These are phyloP conservation scores for Megaustenia siamemsis DNA, from an alignment of 2,888 invertebrate species.

Conservation along the genomic window DNA sequence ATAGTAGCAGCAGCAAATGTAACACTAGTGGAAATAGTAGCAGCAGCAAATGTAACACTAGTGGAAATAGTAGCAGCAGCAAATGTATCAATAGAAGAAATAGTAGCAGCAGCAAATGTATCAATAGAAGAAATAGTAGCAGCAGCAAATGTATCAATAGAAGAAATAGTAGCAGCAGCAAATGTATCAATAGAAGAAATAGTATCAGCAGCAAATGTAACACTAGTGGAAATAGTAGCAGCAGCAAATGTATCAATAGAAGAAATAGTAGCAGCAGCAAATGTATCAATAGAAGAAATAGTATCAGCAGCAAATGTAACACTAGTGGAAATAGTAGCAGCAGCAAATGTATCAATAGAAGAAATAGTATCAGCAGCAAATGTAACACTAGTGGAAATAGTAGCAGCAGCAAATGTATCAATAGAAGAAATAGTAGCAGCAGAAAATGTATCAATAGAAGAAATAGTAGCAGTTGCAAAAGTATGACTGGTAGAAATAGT, in stretches of 20 bases:
- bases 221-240: neutral
- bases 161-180: too few relatives aligned
- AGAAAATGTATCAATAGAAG: neutral
- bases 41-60: too few relatives aligned
- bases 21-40: too few relatives aligned
- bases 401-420: neutral
- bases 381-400: neutral
- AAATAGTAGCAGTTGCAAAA: neutral
- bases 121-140: too few relatives aligned
- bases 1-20: too few relatives aligned
- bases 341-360: neutral
- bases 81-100: too few relatives aligned
- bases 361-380: neutral
- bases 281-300: neutral
- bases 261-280: neutral
- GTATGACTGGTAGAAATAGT: neutral
- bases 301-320: neutral
- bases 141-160: too few relatives aligned
- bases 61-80: too few relatives aligned
- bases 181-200: too few relatives aligned
- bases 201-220: too few relatives aligned
- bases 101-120: too few relatives aligned
- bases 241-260: neutral
- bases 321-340: neutral
- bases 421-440: neutral